Percentiles rank a stretch among this genome's conserved stretches.
phyloP scores from a whole-genome alignment of 2,113 vertebrate species.

The Sorex araneus region DNA sequence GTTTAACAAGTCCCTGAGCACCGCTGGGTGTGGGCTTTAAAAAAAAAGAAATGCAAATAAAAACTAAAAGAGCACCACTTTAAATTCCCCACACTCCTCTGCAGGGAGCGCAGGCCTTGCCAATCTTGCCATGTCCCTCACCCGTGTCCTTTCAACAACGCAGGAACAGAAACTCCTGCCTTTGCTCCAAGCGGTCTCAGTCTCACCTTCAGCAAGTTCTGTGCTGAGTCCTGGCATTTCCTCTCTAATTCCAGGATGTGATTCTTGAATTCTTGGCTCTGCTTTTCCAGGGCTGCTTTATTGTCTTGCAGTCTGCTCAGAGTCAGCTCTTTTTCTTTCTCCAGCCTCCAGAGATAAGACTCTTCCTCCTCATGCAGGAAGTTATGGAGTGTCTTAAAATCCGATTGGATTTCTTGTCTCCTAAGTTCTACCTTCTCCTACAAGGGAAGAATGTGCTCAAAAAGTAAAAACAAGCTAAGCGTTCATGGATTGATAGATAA shows the following conservation, averaged over 20 bases:
- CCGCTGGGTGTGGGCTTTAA: too few relatives aligned
- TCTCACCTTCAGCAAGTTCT: conserved; percentile 73
- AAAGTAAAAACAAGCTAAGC: not conserved
- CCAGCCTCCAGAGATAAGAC: conserved; percentile 46
- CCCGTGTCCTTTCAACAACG: too few relatives aligned
- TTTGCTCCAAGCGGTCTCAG: fast-evolving
- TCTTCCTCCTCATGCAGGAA: conserved; percentile 73
- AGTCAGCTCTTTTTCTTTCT: conserved; percentile 41
- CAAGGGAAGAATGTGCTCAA: not conserved
- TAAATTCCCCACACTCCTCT: not conserved
- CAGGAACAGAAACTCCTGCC: too few relatives aligned
- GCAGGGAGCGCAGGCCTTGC: not conserved
- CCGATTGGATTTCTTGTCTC: conserved; percentile 58
- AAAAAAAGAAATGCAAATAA: too few relatives aligned
- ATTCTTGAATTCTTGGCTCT: not conserved
- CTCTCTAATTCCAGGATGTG: conserved; percentile 53
- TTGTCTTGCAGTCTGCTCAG: not conserved
- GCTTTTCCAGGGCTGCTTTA: not conserved
- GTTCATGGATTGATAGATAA: not conserved
- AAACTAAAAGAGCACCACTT: not conserved
- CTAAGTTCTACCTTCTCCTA: conserved; percentile 23
- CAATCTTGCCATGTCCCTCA: not conserved
- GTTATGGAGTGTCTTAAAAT: conserved; percentile 47
- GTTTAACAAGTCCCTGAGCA: too few relatives aligned
- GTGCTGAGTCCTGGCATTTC: conserved; percentile 62